These are phyloP conservation scores for Drosophila subquinaria DNA, from an alignment of 2,888 invertebrate species.

Conservation along the genomic window DNA sequence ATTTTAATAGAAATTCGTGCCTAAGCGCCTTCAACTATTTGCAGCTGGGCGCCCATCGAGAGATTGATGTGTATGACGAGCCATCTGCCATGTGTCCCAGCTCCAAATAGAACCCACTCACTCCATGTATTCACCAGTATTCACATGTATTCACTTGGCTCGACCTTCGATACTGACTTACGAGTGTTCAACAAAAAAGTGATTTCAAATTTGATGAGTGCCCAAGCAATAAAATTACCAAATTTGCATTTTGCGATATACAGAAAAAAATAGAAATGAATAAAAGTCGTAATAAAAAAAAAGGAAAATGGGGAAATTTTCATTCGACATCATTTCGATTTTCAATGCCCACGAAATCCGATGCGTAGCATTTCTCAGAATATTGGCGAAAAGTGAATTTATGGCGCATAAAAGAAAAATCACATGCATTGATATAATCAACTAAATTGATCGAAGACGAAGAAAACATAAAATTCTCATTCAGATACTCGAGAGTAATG, in stretches of 20 bases:
- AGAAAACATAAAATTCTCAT: background rate
- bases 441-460: background rate
- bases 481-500: background rate
- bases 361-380: constrained; percentile 4
- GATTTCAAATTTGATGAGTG: constrained; percentile 71
- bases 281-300: background rate
- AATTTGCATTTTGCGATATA: constrained; percentile 47
- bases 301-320: constrained; percentile 13
- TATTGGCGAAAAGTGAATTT: constrained; percentile 31
- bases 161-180: constrained; percentile 63
- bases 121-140: constrained; percentile 6
- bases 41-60: constrained; percentile 57
- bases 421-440: constrained; percentile 24
- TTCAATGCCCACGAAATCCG: constrained; percentile 10
- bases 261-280: background rate
- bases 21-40: constrained; percentile 77
- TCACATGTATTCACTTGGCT: constrained; percentile 32
- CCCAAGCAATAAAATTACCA: constrained; percentile 55
- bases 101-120: background rate
- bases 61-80: constrained; percentile 55
- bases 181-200: constrained; percentile 58
- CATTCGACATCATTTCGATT: constrained; percentile 31
- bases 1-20: constrained; percentile 79
- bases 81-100: constrained; percentile 11
- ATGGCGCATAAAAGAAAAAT: constrained; percentile 22